Evolutionary conservation across 2,888 invertebrate genomes (phyloP).

Genomic region (Euphydryas editha): DNA sequence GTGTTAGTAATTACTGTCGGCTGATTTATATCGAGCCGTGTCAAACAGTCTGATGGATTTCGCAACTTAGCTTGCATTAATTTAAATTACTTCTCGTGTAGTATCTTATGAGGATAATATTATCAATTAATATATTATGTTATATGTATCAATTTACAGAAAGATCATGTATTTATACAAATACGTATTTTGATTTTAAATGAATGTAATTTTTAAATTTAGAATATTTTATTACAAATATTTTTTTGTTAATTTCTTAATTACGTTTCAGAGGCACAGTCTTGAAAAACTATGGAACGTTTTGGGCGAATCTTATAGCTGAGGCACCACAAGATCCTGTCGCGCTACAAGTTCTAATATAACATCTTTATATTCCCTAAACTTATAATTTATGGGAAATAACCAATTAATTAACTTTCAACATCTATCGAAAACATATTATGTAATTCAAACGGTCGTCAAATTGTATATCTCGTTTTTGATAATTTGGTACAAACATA

Average conservation of each 20-base stretch:
- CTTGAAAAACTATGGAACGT: constrained; percentile 88
- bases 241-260: too few relatives aligned
- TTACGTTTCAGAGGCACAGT: constrained; percentile 90
- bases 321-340: constrained; percentile 75
- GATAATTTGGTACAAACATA: too few relatives aligned
- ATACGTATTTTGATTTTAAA: too few relatives aligned
- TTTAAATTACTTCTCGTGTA: constrained; percentile 7
- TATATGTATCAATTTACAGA: too few relatives aligned
- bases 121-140: too few relatives aligned
- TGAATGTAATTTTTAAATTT: too few relatives aligned
- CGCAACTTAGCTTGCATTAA: constrained; percentile 1
- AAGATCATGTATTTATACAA: too few relatives aligned
- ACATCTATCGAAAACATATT: too few relatives aligned
- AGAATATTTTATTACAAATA: too few relatives aligned
- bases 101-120: constrained; percentile 1
- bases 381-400: background rate
- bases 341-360: constrained; percentile 68
- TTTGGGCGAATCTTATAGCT: constrained; percentile 88
- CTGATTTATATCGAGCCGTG: constrained; percentile 1
- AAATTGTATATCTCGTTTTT: too few relatives aligned
- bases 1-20: constrained; percentile 15
- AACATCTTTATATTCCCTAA: constrained; percentile 31
- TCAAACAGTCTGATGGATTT: constrained; percentile 6
- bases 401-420: too few relatives aligned
- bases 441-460: too few relatives aligned